Evolutionary conservation across 1,140 invertebrate genomes (phyloP).

Genomic region (Cylas formicarius): DNA sequence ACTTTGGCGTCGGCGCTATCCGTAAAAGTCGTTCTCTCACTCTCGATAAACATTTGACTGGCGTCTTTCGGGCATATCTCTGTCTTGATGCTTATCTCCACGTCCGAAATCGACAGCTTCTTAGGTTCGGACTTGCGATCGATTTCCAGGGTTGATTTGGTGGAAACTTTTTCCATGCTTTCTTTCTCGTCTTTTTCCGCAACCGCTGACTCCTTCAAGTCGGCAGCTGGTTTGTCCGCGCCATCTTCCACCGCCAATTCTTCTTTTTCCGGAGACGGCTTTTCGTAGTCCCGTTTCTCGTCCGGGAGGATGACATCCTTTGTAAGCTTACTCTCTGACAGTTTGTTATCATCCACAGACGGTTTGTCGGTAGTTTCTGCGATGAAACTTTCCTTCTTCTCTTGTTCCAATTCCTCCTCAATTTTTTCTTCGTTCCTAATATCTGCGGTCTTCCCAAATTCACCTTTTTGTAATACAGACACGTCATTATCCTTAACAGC

Average conservation of each 20-base stretch:
- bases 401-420: no score
- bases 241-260: no score
- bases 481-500: no score
- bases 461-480: no score
- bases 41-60: conserved; percentile 16
- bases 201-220: not conserved
- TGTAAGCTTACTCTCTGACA: not conserved
- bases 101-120: conserved; percentile 26
- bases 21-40: conserved; percentile 10
- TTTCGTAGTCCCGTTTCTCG: not conserved
- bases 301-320: no score
- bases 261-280: not conserved
- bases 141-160: conserved; percentile 4
- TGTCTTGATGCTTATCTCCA: conserved; percentile 22
- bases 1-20: conserved; percentile 19
- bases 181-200: conserved; percentile 24
- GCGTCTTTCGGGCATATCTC: conserved; percentile 15
- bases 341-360: not conserved
- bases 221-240: no score
- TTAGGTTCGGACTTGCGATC: conserved; percentile 11
- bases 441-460: no score
- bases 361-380: not conserved
- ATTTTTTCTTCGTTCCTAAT: no score
- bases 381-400: no score
- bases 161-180: conserved; percentile 16